Percentiles rank a stretch among this genome's conserved stretches.
phyloP scores from a whole-genome alignment of 2,888 invertebrate species.

The Sminthurides aquaticus region DNA sequence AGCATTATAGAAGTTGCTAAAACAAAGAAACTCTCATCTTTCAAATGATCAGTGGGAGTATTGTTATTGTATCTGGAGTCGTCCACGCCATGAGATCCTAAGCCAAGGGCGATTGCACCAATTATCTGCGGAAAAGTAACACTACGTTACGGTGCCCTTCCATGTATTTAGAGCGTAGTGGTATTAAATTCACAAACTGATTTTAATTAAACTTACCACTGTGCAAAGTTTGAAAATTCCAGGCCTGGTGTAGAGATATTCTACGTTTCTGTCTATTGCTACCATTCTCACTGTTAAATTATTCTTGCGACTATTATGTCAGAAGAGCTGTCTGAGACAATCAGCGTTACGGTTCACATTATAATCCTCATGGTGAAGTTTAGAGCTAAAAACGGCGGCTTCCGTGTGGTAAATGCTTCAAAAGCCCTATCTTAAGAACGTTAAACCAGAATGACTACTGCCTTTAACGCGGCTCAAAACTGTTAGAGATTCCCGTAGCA shows the following conservation, averaged over 20 bases:
- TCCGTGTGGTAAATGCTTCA: too few species aligned
- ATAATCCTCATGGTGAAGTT: too few species aligned
- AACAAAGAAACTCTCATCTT: conserved; percentile 12
- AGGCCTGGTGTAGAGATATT: conserved; percentile 30
- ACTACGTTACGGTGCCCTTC: too few species aligned
- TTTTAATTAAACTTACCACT: conserved; percentile 27
- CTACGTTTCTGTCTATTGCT: conserved; percentile 19
- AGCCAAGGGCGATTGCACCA: conserved; percentile 21
- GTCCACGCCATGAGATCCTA: conserved; percentile 18
- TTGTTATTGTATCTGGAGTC: conserved; percentile 24
- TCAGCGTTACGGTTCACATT: too few species aligned
- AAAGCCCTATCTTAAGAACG: too few species aligned
- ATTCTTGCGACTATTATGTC: too few species aligned
- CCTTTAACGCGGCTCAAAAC: too few species aligned
- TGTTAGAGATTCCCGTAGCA: too few species aligned
- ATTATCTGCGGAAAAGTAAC: conserved; percentile 21
- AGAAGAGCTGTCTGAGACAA: too few species aligned
- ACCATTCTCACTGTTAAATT: conserved; percentile 8
- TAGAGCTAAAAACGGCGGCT: too few species aligned
- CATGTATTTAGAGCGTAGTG: too few species aligned
- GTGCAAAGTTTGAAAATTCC: conserved; percentile 29
- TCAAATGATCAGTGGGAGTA: not conserved
- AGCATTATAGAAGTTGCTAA: conserved; percentile 5
- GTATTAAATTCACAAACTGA: not conserved
- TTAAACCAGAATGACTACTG: too few species aligned